Evolutionary conservation across 2,113 vertebrate species (phyloP).

Genomic region (Pampusana beccarii): DNA sequence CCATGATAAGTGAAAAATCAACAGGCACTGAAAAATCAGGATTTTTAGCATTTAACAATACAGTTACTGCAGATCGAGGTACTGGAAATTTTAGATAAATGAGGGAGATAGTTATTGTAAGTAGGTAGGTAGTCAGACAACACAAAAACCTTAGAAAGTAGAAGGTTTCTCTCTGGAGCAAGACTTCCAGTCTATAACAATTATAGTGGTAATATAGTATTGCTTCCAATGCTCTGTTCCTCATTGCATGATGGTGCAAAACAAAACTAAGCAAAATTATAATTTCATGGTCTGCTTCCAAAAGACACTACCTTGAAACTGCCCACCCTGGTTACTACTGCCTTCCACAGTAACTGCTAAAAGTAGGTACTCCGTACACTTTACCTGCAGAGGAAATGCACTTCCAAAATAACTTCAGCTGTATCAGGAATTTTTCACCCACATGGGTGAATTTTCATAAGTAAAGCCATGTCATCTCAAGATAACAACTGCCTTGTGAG

Average conservation of each 20-base stretch:
- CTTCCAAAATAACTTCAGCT: not conserved
- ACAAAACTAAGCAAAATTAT: not conserved
- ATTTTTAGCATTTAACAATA: not conserved
- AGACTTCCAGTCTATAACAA: not conserved
- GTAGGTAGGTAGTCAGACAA: not conserved
- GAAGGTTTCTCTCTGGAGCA: not conserved
- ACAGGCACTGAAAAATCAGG: not conserved
- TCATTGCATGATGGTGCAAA: not conserved
- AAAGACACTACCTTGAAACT: not conserved
- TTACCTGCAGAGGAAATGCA: not conserved
- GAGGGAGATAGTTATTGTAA: not conserved
- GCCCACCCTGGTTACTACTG: not conserved
- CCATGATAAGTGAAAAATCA: not conserved
- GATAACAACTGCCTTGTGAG: not conserved
- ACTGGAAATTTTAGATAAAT: not conserved
- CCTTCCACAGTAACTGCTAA: not conserved
- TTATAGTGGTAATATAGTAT: not conserved
- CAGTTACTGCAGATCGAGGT: not conserved
- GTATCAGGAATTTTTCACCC: not conserved
- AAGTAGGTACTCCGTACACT: fast-evolving
- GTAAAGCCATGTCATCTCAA: not conserved
- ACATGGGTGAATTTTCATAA: not conserved
- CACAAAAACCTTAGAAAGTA: not conserved
- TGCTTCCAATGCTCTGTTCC: not conserved
- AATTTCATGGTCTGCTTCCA: not conserved